Evolutionary conservation across 2,113 vertebrate genomes (phyloP), one percentile per base, ranked within the genome.

Genomic region (Gambusia holbrooki): DNA sequence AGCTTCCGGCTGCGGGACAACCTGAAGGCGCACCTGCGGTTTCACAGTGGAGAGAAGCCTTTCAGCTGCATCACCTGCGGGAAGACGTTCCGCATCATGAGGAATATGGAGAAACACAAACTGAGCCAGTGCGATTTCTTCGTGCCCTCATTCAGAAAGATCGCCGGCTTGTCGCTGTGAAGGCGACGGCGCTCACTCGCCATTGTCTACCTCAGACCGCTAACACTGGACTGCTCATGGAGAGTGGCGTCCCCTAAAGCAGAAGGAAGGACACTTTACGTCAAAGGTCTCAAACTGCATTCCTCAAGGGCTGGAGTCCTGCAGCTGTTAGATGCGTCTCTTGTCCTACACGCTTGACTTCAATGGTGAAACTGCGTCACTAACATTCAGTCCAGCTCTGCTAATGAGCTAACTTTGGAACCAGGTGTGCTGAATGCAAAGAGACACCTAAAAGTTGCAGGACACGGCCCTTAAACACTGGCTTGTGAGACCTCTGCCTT

Each of bases 11-110:
- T 94, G 74, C 82, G 92, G 1, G 92, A 93, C 1, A 94, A 92
- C 64, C 90, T 95, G 19, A 93, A 93, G 69, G 79, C 91, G 0
- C 94, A 95, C 58, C 62, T 93, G 82, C 87, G 93, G 71, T 94
- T 94, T 60, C 94, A 95, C 90, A 82, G 84, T 0, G 93, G 93
- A 10, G 93, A 95, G 58, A 93, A 92, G 73, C 94, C 93, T 0
- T 94, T 82, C 66, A 76, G n/a, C 54, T 95, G 94, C 68, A 1
- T 7, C 33, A 9, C 62, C 0, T 95, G 94, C 22, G 73, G 90
- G 0, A 94, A 93, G 78, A 88, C 17, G 12, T 95, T 93, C 89
- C 66, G 94, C 66, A 92, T 93, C 74, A n/a, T 45, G 72, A 89
- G 80, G 51, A 95, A 94, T 42, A 84, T 94, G 40, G 85, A 93